phyloP scores from a whole-genome alignment of 2,797 vertebrate species.

The Halcyon leucocephala region DNA sequence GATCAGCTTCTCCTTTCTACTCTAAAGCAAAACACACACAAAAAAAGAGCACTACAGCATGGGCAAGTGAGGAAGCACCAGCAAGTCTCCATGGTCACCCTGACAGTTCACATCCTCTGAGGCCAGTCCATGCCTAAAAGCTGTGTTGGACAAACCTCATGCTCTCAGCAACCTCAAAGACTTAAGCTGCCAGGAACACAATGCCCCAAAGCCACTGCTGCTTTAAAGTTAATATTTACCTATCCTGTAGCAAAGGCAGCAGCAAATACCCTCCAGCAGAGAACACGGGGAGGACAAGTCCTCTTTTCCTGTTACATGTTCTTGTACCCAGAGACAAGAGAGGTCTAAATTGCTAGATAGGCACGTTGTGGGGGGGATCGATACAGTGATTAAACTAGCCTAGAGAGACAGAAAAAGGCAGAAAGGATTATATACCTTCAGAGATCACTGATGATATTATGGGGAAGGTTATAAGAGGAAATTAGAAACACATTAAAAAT shows the following conservation, averaged over 20 bases:
- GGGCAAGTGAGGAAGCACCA: neutral
- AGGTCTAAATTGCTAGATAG: neutral
- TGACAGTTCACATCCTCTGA: rapidly evolving
- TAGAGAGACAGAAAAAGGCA: neutral
- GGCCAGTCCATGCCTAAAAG: neutral
- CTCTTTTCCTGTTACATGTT: neutral
- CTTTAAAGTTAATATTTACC: conserved; percentile 1
- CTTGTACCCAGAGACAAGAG: neutral
- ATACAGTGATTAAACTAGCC: neutral
- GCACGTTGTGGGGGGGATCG: neutral
- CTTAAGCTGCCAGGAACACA: neutral
- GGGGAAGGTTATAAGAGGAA: conserved; percentile 22
- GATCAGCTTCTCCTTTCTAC: conserved; percentile 14
- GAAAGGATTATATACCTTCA: neutral
- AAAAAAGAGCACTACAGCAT: neutral
- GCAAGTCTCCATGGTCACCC: neutral
- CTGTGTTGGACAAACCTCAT: neutral
- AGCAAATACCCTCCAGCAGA: neutral
- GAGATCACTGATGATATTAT: conserved; percentile 1
- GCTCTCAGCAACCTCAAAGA: neutral
- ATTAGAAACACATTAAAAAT: conserved; percentile 57
- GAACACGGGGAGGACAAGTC: neutral
- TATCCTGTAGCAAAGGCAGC: neutral
- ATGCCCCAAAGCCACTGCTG: neutral
- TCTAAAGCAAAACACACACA: neutral